Evolutionary conservation across 2,888 invertebrate species (phyloP).

Genomic region (Rhogogaster chlorosoma): DNA sequence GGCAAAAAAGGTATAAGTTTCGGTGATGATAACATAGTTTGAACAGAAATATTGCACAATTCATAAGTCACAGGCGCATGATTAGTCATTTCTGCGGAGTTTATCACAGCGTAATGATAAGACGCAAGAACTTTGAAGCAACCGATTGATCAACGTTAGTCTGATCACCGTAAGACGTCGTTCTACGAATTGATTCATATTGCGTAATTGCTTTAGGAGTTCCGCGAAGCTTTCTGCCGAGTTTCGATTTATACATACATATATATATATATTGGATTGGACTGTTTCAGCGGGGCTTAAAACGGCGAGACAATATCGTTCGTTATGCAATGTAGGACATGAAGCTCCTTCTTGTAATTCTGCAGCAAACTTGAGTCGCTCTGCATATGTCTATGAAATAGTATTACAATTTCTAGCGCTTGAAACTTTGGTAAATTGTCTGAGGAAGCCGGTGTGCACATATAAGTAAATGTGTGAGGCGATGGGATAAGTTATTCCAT

Average conservation of each 20-base stretch:
- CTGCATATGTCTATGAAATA: background rate
- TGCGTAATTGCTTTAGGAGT: slow-evolving; percentile 26
- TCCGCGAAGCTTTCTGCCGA: background rate
- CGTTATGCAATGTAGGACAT: slow-evolving; percentile 47
- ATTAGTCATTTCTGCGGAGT: background rate
- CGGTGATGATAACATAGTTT: background rate
- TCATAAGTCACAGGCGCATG: background rate
- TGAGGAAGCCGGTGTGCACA: background rate
- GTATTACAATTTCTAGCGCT: slow-evolving; percentile 13
- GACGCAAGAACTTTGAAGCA: background rate
- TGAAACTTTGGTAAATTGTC: slow-evolving; percentile 16
- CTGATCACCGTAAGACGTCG: background rate
- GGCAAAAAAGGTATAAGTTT: background rate
- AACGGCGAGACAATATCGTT: slow-evolving; percentile 43
- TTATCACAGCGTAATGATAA: background rate
- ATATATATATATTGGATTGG: background rate
- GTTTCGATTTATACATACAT: background rate
- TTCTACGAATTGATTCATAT: background rate
- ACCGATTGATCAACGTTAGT: slow-evolving; percentile 12
- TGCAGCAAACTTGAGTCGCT: slow-evolving; percentile 11
- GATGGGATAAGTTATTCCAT: background rate
- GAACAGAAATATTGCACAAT: background rate
- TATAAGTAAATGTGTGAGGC: background rate
- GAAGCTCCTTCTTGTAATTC: slow-evolving; percentile 41
- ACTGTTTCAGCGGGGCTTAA: background rate